phyloP scores from a whole-genome alignment of 37 sponge, comb jelly and placozoan genomes.

The Oopsacas minuta region DNA sequence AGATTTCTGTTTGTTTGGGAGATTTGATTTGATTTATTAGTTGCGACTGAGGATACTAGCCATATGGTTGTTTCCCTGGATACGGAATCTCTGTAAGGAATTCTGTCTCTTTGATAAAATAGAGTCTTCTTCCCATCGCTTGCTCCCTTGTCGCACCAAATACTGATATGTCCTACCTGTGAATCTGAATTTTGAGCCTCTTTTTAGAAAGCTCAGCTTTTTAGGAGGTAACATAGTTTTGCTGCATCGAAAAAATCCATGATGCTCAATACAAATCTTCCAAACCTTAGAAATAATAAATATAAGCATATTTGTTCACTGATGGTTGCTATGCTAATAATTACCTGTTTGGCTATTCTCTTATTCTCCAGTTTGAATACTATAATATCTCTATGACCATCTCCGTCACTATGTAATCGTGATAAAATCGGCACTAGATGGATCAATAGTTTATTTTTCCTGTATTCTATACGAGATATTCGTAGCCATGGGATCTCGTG shows the following conservation, averaged over 20 bases:
- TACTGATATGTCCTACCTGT: neutral
- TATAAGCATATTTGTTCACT: neutral
- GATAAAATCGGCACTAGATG: neutral
- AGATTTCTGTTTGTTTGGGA: no score
- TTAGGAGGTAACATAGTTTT: neutral
- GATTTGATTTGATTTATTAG: neutral
- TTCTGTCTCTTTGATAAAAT: slow-evolving; percentile 1
- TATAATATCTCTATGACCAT: neutral
- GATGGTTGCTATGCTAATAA: neutral
- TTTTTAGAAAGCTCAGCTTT: neutral
- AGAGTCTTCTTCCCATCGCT: neutral
- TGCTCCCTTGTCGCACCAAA: neutral
- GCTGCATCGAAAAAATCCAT: neutral
- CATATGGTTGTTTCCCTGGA: neutral
- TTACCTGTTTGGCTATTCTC: neutral
- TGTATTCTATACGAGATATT: neutral
- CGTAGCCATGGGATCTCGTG: slow-evolving; percentile 13
- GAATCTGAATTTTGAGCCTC: neutral
- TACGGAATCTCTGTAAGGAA: neutral
- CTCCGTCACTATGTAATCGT: neutral
- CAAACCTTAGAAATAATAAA: neutral
- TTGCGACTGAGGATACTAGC: neutral
- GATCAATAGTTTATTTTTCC: neutral
- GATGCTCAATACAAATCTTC: neutral
- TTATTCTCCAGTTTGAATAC: neutral